These are phyloP conservation scores for Temnopleurus reevesii DNA, from an alignment of 53 echinoderm and acorn worm species.

Conservation along the genomic window DNA sequence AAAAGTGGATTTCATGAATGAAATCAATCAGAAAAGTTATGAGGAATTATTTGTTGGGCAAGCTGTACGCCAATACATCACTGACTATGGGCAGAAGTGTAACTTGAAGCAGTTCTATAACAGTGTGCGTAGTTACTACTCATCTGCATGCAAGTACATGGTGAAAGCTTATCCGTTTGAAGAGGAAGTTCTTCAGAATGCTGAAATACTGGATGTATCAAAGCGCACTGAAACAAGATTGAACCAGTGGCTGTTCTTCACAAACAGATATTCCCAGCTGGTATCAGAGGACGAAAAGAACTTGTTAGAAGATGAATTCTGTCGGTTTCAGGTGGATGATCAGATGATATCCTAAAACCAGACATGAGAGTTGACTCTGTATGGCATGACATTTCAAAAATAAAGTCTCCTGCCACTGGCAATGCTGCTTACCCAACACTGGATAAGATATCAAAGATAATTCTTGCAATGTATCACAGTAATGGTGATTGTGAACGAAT, in stretches of 20 bases:
- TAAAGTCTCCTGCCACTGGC: slow-evolving; percentile 53
- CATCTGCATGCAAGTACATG: slow-evolving; percentile 57
- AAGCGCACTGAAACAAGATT: neutral
- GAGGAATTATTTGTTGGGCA: slow-evolving; percentile 50
- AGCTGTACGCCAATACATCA: slow-evolving; percentile 17
- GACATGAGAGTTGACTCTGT: slow-evolving; percentile 26
- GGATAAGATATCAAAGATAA: slow-evolving; percentile 23
- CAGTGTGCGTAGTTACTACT: slow-evolving; percentile 48
- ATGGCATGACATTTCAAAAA: slow-evolving; percentile 51
- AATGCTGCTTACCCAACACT: slow-evolving; percentile 39
- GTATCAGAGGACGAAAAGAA: slow-evolving; percentile 46
- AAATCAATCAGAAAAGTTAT: slow-evolving; percentile 56
- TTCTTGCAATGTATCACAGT: slow-evolving; percentile 63
- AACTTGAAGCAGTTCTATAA: slow-evolving; percentile 39
- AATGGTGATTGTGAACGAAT: slow-evolving; percentile 61
- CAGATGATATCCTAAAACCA: slow-evolving; percentile 41
- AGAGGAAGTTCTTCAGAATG: slow-evolving; percentile 53
- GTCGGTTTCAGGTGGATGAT: slow-evolving; percentile 33
- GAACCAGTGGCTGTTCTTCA: slow-evolving; percentile 50
- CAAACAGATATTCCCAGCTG: slow-evolving; percentile 27
- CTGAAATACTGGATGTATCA: slow-evolving; percentile 43
- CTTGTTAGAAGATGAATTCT: slow-evolving; percentile 39
- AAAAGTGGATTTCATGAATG: slow-evolving; percentile 44
- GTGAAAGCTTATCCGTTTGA: slow-evolving; percentile 54
- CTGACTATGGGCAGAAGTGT: slow-evolving; percentile 38